These are phyloP conservation scores for Drosophila eugracilis DNA, from an alignment of 1,140 invertebrate genomes.

Conservation along the genomic window DNA sequence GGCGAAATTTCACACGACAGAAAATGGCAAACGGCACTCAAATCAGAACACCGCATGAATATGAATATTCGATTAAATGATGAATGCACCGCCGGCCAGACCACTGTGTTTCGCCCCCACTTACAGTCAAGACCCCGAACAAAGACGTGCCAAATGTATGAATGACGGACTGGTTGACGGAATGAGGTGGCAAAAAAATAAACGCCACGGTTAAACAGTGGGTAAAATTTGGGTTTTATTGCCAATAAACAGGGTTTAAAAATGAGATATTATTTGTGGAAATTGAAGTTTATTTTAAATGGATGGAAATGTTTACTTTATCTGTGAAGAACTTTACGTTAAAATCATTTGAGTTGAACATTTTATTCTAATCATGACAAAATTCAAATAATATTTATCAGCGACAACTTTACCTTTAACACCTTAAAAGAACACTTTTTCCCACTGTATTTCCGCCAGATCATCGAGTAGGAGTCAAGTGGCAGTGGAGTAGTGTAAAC, in stretches of 20 bases:
- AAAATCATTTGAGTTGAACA: too few species aligned
- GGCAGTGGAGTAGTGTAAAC: conserved; percentile 30
- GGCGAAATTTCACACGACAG: conserved; percentile 60
- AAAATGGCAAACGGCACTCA: conserved; percentile 29
- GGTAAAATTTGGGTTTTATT: not conserved
- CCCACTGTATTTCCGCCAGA: conserved; percentile 30
- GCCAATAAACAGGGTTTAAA: too few species aligned
- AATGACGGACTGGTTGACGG: conserved; percentile 56
- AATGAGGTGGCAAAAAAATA: conserved; percentile 67
- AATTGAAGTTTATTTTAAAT: too few species aligned
- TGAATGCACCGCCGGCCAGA: conserved; percentile 37
- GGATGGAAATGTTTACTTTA: too few species aligned
- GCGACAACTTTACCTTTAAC: too few species aligned
- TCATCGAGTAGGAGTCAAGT: conserved; percentile 39
- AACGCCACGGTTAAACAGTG: conserved; percentile 34
- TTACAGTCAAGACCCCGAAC: conserved; percentile 21
- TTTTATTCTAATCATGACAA: too few species aligned
- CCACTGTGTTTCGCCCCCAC: conserved; percentile 7
- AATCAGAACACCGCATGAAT: conserved; percentile 54
- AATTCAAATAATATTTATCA: too few species aligned
- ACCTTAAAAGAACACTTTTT: not conserved
- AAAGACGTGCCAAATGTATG: conserved; percentile 66
- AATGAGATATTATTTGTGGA: too few species aligned
- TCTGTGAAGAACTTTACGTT: too few species aligned
- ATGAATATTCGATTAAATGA: conserved; percentile 65